phyloP scores from a whole-genome alignment of 2,113 vertebrate genomes.

The Brachyhypopomus occidentalis region DNA sequence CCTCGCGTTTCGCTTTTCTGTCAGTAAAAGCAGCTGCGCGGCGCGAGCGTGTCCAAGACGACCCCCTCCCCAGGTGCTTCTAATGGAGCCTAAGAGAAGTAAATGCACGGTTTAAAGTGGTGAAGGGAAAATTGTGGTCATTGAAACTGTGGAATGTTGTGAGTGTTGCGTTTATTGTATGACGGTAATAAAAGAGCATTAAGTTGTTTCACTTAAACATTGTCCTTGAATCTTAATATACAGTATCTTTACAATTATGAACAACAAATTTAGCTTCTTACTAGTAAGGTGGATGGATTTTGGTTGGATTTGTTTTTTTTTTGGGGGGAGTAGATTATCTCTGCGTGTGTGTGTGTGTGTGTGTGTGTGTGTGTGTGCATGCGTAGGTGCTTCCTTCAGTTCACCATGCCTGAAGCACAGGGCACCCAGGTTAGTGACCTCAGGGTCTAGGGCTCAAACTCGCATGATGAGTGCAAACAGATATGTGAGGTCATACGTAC shows the following conservation, averaged over 20 bases:
- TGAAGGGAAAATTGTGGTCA: neutral
- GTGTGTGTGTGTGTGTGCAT: neutral
- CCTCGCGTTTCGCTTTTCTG: neutral
- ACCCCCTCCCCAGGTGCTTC: slow-evolving; percentile 1
- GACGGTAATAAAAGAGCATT: neutral
- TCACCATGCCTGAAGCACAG: slow-evolving; percentile 28
- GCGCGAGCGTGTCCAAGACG: neutral
- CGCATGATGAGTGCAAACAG: slow-evolving; percentile 36
- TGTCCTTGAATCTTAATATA: neutral
- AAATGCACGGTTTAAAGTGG: neutral
- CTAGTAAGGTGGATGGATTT: neutral
- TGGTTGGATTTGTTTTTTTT: neutral
- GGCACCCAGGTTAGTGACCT: slow-evolving; percentile 42
- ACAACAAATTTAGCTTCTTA: neutral
- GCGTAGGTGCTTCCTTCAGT: slow-evolving; percentile 11
- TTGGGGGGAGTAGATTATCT: slow-evolving; percentile 1
- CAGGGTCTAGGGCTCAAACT: slow-evolving; percentile 36
- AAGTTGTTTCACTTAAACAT: neutral
- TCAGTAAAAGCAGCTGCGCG: no score
- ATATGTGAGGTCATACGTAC: slow-evolving; percentile 47
- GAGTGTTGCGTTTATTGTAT: neutral
- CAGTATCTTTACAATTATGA: neutral
- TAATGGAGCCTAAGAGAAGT: neutral
- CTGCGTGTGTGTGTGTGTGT: neutral
- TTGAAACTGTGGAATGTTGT: neutral